Percentiles rank a stretch among this genome's conserved stretches.
Evolutionary conservation across 2,888 invertebrate species (phyloP).

Genomic region (Trachelus troglodyta): DNA sequence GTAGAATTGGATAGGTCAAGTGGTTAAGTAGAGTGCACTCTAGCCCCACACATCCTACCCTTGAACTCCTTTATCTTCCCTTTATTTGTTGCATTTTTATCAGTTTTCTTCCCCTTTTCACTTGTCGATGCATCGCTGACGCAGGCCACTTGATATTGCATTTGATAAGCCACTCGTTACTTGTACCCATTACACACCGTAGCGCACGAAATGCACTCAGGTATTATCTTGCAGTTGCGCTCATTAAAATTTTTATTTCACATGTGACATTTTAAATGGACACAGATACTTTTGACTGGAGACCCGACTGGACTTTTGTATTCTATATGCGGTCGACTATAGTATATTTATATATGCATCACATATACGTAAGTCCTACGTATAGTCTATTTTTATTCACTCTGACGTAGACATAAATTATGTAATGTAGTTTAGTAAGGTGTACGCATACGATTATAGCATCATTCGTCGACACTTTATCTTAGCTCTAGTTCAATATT

Average conservation of each 20-base stretch:
- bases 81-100: not conserved
- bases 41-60: not conserved
- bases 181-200: not conserved
- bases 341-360: not conserved
- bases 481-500: not conserved
- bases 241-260: not conserved
- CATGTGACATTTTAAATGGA: not conserved
- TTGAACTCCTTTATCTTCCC: not conserved
- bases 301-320: not conserved
- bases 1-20: slow-evolving; percentile 2
- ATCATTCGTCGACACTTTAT: not conserved
- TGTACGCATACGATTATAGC: not conserved
- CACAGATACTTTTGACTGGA: not conserved
- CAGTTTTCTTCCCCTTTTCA: not conserved
- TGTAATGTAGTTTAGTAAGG: not conserved
- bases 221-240: not conserved
- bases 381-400: not conserved
- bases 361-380: not conserved
- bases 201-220: not conserved
- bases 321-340: not conserved
- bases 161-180: not conserved
- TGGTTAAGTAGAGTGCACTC: slow-evolving; percentile 1
- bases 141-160: not conserved
- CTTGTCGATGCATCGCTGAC: not conserved
- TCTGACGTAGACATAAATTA: not conserved